Evolutionary conservation across 2,888 invertebrate genomes (phyloP).

Genomic region (Drosophila fulvimacula): DNA sequence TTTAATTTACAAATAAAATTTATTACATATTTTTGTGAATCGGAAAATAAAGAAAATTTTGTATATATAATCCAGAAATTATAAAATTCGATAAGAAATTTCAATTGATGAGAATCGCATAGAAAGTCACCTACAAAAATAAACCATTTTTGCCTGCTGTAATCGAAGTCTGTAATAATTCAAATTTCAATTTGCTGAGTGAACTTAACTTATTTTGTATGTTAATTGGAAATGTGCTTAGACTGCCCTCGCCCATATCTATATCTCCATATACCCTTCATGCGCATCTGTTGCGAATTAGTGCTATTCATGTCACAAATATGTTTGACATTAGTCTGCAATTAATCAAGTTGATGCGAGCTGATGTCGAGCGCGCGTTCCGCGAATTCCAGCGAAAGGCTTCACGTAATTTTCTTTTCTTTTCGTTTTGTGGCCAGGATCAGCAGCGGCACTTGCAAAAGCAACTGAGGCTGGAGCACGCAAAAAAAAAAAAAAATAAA

Average conservation of each 20-base stretch:
- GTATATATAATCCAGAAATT: no score
- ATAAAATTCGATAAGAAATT: no score
- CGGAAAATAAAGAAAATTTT: no score
- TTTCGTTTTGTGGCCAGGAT: slow-evolving; percentile 48
- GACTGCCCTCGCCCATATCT: not conserved
- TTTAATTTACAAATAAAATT: no score
- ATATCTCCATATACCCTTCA: not conserved
- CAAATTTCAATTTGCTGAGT: not conserved
- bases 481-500: not conserved
- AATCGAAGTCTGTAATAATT: not conserved
- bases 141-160: not conserved
- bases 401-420: slow-evolving; percentile 18
- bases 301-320: slow-evolving; percentile 25
- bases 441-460: slow-evolving; percentile 37
- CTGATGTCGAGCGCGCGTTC: slow-evolving; percentile 25
- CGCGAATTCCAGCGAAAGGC: slow-evolving; percentile 53
- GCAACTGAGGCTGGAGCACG: slow-evolving; percentile 1
- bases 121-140: not conserved
- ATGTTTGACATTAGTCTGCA: slow-evolving; percentile 62
- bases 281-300: slow-evolving; percentile 15
- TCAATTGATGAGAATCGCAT: not conserved
- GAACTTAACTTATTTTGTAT: no score
- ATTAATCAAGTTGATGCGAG: slow-evolving; percentile 65
- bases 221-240: not conserved
- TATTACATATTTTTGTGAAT: no score